phyloP scores from a whole-genome alignment of 1,140 invertebrate species.

The Drosophila biarmipes region DNA sequence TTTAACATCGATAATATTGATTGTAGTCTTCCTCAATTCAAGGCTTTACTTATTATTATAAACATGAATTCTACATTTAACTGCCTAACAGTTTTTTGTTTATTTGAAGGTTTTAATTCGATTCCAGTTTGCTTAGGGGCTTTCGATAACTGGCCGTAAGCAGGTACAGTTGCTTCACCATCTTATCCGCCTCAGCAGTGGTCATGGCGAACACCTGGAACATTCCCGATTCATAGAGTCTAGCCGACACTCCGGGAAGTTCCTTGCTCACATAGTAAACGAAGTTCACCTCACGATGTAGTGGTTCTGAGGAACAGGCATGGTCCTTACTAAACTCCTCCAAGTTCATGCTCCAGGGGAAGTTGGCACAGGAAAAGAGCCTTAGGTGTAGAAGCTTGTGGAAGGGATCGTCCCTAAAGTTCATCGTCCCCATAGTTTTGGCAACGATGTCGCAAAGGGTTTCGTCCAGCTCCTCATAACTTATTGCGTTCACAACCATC shows the following conservation, averaged over 20 bases:
- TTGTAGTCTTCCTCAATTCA: too few species aligned
- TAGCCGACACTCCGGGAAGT: slow-evolving; percentile 35
- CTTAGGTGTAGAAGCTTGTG: slow-evolving; percentile 14
- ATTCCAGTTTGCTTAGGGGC: neutral
- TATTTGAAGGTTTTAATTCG: neutral
- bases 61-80: too few species aligned
- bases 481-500: slow-evolving; percentile 34
- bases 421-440: neutral
- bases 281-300: neutral
- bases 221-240: slow-evolving; percentile 33
- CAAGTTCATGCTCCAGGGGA: slow-evolving; percentile 36
- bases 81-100: neutral
- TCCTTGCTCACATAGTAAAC: slow-evolving; percentile 48
- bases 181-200: slow-evolving; percentile 24
- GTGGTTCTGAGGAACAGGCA: neutral
- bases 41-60: too few species aligned
- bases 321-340: slow-evolving; percentile 11
- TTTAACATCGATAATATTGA: too few species aligned
- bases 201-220: slow-evolving; percentile 44
- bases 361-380: slow-evolving; percentile 15
- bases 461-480: slow-evolving; percentile 5
- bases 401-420: neutral
- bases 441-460: slow-evolving; percentile 11
- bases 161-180: slow-evolving; percentile 36
- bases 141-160: slow-evolving; percentile 41